Evolutionary conservation across 2,113 vertebrate genomes (phyloP).

Genomic region (Litocranius walleri): DNA sequence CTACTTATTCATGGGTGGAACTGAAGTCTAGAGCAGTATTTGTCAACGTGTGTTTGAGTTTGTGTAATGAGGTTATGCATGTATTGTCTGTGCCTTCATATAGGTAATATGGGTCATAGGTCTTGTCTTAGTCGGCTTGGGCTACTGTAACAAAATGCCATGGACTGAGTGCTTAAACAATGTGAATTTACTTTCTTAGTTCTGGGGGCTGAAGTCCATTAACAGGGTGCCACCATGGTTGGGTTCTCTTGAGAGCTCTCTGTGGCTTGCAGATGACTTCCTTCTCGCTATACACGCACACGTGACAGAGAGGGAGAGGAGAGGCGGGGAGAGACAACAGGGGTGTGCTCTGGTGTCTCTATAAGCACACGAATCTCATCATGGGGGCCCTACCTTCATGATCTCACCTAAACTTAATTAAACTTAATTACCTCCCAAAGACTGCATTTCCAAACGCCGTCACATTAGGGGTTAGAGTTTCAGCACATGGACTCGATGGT

Average conservation of each 20-base stretch:
- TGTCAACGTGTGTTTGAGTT: neutral
- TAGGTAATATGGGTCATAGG: neutral
- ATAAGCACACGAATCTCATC: neutral
- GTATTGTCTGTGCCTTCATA: neutral
- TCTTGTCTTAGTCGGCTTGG: neutral
- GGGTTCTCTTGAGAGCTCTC: neutral
- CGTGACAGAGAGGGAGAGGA: neutral
- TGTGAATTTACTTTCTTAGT: neutral
- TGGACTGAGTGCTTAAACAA: neutral
- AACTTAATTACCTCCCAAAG: neutral
- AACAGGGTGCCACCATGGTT: neutral
- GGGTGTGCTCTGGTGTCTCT: neutral
- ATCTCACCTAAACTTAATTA: neutral
- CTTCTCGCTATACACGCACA: neutral
- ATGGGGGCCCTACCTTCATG: neutral
- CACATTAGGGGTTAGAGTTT: neutral
- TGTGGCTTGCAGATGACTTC: neutral
- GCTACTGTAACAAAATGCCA: neutral
- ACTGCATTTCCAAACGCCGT: neutral
- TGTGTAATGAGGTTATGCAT: neutral
- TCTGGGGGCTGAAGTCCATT: neutral
- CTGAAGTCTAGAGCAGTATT: neutral
- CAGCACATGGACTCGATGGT: neutral
- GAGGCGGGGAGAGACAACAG: accelerated
- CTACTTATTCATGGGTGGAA: neutral